These are phyloP conservation scores for Campoplex capitator DNA, from an alignment of 2,888 invertebrate genomes.

Conservation along the genomic window DNA sequence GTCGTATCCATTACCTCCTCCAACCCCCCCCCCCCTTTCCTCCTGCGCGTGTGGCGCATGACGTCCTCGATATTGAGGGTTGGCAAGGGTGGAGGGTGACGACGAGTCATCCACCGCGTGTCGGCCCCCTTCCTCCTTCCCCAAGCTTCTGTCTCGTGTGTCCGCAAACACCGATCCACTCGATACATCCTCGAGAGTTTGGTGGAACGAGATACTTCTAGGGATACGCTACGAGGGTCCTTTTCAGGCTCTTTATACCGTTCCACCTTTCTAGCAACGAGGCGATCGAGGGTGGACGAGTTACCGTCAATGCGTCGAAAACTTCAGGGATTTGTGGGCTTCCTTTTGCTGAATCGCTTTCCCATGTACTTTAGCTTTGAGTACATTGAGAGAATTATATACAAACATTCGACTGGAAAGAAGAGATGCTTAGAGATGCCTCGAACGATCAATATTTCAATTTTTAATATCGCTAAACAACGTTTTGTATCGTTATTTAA, in stretches of 20 bases:
- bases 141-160: slow-evolving; percentile 55
- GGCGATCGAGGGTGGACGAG: slow-evolving; percentile 52
- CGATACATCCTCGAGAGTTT: slow-evolving; percentile 59
- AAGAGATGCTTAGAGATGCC: background rate
- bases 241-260: slow-evolving; percentile 28
- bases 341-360: background rate
- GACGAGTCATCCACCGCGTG: slow-evolving; percentile 63
- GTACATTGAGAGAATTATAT: background rate
- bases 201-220: slow-evolving; percentile 42
- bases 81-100: slow-evolving; percentile 36
- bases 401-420: background rate
- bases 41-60: slow-evolving; percentile 49
- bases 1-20: slow-evolving; percentile 78
- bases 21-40: slow-evolving; percentile 59
- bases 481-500: too few species aligned
- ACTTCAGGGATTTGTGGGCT: slow-evolving; percentile 38
- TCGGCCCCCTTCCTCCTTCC: background rate
- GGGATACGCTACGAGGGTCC: slow-evolving; percentile 49
- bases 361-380: background rate
- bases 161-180: slow-evolving; percentile 68
- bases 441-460: too few species aligned
- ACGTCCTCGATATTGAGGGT: slow-evolving; percentile 56
- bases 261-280: slow-evolving; percentile 28
- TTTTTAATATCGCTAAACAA: too few species aligned
- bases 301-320: slow-evolving; percentile 56